Evolutionary conservation across 2,113 vertebrate species (phyloP).

Genomic region (Lophochroa leadbeateri): DNA sequence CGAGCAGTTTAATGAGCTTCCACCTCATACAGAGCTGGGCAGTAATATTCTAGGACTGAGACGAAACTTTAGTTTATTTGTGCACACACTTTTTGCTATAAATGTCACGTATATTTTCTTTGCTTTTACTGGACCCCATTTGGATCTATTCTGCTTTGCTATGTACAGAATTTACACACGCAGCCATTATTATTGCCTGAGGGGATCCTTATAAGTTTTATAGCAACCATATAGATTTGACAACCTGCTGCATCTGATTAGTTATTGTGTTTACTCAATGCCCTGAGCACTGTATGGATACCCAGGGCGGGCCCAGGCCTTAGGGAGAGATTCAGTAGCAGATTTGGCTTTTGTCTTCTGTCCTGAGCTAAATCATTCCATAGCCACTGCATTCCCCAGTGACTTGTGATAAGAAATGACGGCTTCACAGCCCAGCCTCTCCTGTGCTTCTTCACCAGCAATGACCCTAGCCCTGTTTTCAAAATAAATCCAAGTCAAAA

Average conservation of each 20-base stretch:
- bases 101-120: not conserved
- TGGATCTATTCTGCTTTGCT: slow-evolving; percentile 39
- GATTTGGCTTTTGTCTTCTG: not conserved
- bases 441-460: not conserved
- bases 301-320: not conserved
- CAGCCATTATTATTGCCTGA: slow-evolving; percentile 48
- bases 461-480: not conserved
- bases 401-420: not conserved
- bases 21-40: not conserved
- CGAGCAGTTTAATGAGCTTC: not conserved
- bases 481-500: not conserved
- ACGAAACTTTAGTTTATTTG: not conserved
- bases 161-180: slow-evolving; percentile 33
- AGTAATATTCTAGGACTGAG: not conserved
- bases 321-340: not conserved
- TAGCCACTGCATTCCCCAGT: not conserved
- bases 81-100: not conserved
- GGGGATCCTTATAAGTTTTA: slow-evolving; percentile 63
- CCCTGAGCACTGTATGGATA: not conserved
- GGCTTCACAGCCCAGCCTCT: not conserved
- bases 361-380: not conserved
- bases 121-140: not conserved
- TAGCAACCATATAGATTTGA: slow-evolving; percentile 40
- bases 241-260: slow-evolving; percentile 51
- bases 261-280: not conserved